Evolutionary conservation across 2,888 invertebrate species (phyloP).

Genomic region (Crocallis elinguaria): DNA sequence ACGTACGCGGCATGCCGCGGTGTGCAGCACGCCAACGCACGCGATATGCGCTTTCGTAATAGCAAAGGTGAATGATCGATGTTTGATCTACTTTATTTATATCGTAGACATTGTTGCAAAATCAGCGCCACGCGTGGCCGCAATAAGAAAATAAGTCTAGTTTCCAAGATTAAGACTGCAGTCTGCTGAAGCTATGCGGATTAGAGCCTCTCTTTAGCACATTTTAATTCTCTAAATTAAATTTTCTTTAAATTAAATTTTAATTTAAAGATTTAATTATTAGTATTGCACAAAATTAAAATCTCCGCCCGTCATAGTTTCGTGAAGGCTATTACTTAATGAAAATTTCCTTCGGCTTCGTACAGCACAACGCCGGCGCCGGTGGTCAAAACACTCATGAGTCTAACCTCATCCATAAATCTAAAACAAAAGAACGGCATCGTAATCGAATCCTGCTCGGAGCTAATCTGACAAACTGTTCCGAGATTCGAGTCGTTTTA

Average conservation of each 20-base stretch:
- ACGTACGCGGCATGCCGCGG: slow-evolving; percentile 54
- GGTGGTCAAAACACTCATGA: too few relatives aligned
- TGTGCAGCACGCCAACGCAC: slow-evolving; percentile 40
- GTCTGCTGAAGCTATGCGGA: too few relatives aligned
- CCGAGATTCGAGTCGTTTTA: background rate
- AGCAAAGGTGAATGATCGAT: slow-evolving; percentile 75
- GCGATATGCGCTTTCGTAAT: slow-evolving; percentile 42
- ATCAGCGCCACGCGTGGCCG: slow-evolving; percentile 5
- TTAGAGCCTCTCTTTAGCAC: too few relatives aligned
- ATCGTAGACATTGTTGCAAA: slow-evolving; percentile 24
- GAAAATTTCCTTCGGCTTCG: background rate
- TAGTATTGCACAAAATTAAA: too few relatives aligned
- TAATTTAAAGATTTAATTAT: too few relatives aligned
- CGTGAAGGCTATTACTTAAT: too few relatives aligned
- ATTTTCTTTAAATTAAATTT: too few relatives aligned
- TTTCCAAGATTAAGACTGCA: background rate
- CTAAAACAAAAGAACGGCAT: background rate
- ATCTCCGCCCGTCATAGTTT: too few relatives aligned
- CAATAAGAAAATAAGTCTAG: background rate
- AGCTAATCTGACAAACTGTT: background rate
- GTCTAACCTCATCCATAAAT: background rate
- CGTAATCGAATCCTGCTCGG: background rate
- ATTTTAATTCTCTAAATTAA: too few relatives aligned
- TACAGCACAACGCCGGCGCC: too few relatives aligned
- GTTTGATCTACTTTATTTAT: slow-evolving; percentile 50